phyloP scores from a whole-genome alignment of 2,888 invertebrate species.

The Tinea semifulvella region DNA sequence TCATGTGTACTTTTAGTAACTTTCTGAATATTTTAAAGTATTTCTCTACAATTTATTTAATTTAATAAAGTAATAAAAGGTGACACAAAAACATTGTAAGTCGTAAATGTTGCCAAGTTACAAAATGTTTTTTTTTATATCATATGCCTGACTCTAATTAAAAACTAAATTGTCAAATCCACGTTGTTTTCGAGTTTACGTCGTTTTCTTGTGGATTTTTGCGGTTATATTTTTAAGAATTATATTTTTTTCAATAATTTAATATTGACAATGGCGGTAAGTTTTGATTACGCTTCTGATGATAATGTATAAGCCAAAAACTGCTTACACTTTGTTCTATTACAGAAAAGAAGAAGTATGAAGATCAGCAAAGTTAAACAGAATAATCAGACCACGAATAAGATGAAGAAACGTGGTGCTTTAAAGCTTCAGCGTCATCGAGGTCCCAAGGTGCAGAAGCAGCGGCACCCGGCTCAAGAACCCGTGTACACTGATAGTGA shows the following conservation, averaged over 20 bases:
- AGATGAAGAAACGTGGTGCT: conserved; percentile 64
- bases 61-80: not conserved
- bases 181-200: conserved; percentile 11
- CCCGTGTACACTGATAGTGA: conserved; percentile 53
- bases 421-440: conserved; percentile 54
- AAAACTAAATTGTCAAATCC: conserved; percentile 9
- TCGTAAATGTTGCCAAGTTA: not conserved
- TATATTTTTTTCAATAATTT: not conserved
- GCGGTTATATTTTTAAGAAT: conserved; percentile 3
- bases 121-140: no score
- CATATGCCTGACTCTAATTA: no score
- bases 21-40: not conserved
- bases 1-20: no score
- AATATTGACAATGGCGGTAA: conserved; percentile 6
- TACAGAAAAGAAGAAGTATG: conserved; percentile 59
- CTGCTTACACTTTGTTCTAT: conserved; percentile 17
- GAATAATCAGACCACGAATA: conserved; percentile 66
- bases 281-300: not conserved
- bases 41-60: not conserved
- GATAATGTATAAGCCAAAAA: no score
- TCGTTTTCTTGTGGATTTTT: not conserved
- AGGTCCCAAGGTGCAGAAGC: conserved; percentile 37
- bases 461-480: conserved; percentile 32
- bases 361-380: conserved; percentile 65
- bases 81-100: not conserved